phyloP scores from a whole-genome alignment of 2,113 vertebrate genomes.

The Xenus cinereus region DNA sequence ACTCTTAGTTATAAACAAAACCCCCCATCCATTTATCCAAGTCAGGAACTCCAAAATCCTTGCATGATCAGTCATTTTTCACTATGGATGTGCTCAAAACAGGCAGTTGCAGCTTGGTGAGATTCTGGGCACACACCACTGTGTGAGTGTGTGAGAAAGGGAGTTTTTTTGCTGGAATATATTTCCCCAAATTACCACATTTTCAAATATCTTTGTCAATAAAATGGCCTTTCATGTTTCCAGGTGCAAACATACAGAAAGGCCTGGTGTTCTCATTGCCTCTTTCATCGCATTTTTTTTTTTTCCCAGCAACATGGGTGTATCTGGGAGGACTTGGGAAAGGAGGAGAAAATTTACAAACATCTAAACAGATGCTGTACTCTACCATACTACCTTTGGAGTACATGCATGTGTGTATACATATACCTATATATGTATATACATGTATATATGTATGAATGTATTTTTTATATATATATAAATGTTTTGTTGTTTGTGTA shows the following conservation, averaged over 20 bases:
- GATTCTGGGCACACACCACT: not conserved
- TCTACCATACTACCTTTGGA: not conserved
- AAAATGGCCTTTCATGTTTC: not conserved
- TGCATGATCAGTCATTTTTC: not conserved
- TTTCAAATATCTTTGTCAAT: not conserved
- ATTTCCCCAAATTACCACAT: not conserved
- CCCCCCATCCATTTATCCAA: fast-evolving
- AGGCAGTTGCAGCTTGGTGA: not conserved
- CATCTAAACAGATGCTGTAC: not conserved
- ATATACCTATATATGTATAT: too few species aligned
- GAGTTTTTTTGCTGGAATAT: not conserved
- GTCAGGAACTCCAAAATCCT: not conserved
- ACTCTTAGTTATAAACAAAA: not conserved
- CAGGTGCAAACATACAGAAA: not conserved
- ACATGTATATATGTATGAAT: fast-evolving
- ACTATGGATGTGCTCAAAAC: not conserved
- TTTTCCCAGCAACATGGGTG: not conserved
- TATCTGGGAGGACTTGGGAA: not conserved
- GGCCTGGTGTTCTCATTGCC: not conserved
- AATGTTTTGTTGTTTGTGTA: not conserved
- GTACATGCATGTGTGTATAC: too few species aligned
- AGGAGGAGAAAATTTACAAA: not conserved
- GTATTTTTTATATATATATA: not conserved
- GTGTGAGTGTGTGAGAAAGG: not conserved
- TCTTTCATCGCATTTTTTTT: not conserved